These are phyloP conservation scores for Bombus soroeensis DNA, from an alignment of 1,140 invertebrate species.

Conservation along the genomic window DNA sequence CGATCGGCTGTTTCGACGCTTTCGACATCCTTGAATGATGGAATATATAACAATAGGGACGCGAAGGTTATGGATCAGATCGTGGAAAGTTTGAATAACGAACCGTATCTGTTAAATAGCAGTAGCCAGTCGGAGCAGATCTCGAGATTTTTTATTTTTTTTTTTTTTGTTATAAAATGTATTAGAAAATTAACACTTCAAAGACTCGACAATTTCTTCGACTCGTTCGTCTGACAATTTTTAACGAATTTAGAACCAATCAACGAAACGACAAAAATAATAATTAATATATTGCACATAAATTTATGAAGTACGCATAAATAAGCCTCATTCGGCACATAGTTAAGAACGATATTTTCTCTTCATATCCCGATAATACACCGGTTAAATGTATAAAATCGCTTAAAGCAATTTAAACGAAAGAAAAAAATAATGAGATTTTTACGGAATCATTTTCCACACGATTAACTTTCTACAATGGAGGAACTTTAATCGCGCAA, in stretches of 20 bases:
- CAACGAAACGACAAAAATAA: neutral
- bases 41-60: too few relatives aligned
- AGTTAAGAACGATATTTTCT: neutral
- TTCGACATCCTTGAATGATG: neutral
- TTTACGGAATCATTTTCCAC: slow-evolving; percentile 31
- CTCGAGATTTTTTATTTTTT: neutral
- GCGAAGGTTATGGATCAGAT: neutral
- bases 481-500: slow-evolving; percentile 7
- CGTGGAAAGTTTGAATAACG: neutral
- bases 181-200: neutral
- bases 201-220: neutral
- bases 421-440: slow-evolving; percentile 1
- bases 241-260: neutral
- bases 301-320: too few relatives aligned
- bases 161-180: neutral
- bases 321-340: too few relatives aligned
- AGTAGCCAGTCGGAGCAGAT: neutral
- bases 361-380: neutral
- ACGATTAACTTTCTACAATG: slow-evolving; percentile 1
- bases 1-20: too few relatives aligned
- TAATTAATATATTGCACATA: too few relatives aligned
- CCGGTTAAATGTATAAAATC: neutral
- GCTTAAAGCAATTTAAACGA: neutral
- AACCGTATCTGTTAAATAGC: neutral
- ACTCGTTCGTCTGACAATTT: neutral